Conservation (phyloP, 2,797 vertebrate genomes). For the Bovichtus variegatus region DNA sequence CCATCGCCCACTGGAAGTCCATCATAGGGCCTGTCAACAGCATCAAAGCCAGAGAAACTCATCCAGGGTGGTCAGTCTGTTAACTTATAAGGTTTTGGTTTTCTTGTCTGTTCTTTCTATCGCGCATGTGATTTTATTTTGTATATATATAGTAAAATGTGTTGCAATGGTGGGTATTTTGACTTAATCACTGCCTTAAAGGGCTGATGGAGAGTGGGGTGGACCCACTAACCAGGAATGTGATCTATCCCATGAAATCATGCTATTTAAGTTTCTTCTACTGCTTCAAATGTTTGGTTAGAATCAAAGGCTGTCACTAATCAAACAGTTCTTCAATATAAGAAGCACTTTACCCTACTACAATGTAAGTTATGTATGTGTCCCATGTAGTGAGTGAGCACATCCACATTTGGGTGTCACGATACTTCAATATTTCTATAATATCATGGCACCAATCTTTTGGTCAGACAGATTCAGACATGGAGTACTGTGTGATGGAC, state of each 20-base stretch:
- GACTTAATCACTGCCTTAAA: neutral
- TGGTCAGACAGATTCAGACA: neutral
- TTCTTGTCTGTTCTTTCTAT: neutral
- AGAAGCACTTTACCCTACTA: neutral
- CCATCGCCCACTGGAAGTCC: slow-evolving; percentile 90
- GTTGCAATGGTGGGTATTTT: neutral
- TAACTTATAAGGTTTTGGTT: neutral
- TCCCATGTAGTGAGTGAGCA: neutral
- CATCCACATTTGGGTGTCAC: neutral
- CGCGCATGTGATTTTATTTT: neutral
- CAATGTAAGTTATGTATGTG: neutral
- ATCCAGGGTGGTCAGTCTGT: slow-evolving; percentile 90
- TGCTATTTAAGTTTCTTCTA: neutral
- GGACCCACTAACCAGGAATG: neutral
- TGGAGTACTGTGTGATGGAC: neutral
- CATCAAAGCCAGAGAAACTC: slow-evolving; percentile 86
- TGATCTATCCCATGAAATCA: neutral
- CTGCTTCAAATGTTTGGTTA: neutral
- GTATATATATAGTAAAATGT: neutral
- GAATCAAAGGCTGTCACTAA: neutral
- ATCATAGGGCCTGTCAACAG: slow-evolving; percentile 92
- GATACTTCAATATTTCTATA: neutral
- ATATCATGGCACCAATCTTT: neutral
- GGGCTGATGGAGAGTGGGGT: neutral
- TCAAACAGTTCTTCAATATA: neutral